Base-by-base conservation (phyloP, 2,888 invertebrate species). In the Lutraria lutraria region DNA sequence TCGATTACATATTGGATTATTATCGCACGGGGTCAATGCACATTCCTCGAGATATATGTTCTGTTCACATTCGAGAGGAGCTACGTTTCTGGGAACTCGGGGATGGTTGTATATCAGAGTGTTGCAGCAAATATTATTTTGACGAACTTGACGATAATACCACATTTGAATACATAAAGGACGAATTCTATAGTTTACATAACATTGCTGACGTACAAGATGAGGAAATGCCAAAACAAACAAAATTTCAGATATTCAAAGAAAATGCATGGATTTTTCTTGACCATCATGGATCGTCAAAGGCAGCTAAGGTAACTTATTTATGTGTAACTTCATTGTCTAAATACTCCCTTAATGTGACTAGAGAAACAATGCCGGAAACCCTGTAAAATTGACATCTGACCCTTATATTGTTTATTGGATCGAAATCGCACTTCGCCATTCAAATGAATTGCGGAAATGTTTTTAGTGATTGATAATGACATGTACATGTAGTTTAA, bases 1-100 rank as follows among this genome's bases (percentile, higher is more conserved):
- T 95, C 89, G 85, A 80, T 19, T 93, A 88, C 56, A 92, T 95
- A 43, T 72, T 95, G 19, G 94, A 94, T 81, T 94, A 87, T 76
- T 93, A 93, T 72, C 92, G 94, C 0, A 90, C 89, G 8, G 94
- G 94, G 6, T 89, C 89, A n/a, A 91, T 95, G 86, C 95, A 95
- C 85, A 85, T 95, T 25, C 94, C 95, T 12, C 89, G 89, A 60
- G 80, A 90, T 54, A 52, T 93, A 6, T 95, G 95, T 83, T 88
- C 93, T 16, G 56, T 88, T 19, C 83, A 89, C 13, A 81, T 95
- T 15, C 84, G 88, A 72, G 90, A 89, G 13, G 95, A 95, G 88
- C 81, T 95, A 4, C 88, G 86, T 63, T 95, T 88, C 88, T 95
- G 95, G 95, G 92, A 88, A 21, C 88, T 95, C 10, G 86, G 90